Evolutionary conservation across 2,888 invertebrate species (phyloP), one percentile per base, ranked within the genome.

Genomic region (Trichopria drosophilae): DNA sequence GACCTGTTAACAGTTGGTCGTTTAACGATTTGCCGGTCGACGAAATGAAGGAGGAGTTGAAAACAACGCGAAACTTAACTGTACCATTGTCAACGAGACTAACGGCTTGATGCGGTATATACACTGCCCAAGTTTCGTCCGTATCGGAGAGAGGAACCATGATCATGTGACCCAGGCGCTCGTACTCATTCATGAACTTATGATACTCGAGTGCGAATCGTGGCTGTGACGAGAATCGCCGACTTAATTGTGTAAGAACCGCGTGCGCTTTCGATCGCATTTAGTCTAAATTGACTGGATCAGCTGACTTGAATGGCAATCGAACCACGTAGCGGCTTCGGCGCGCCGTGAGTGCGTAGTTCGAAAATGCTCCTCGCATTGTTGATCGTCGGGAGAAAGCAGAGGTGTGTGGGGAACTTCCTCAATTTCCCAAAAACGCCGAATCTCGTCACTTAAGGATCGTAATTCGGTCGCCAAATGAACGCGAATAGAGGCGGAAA

Each of bases 391-490:
- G n/a, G n/a, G n/a, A n/a, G n/a, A n/a, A n/a, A n/a, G n/a, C n/a
- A n/a, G n/a, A n/a, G n/a, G n/a, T n/a, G n/a, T n/a, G n/a, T n/a
- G n/a, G n/a, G n/a, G n/a, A n/a, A n/a, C n/a, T n/a, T n/a, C n/a
- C n/a, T n/a, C n/a, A n/a, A n/a, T n/a, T n/a, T n/a, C 26, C 26
- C 26, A 26, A n/a, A 26, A 26, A 26, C 26, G 26, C n/a, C 26
- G 26, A n/a, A n/a, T n/a, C n/a, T n/a, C n/a, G n/a, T n/a, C n/a
- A n/a, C n/a, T n/a, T n/a, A n/a, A n/a, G n/a, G n/a, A n/a, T n/a
- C n/a, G n/a, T n/a, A n/a, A n/a, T n/a, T n/a, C n/a, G n/a, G n/a
- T n/a, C n/a, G n/a, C n/a, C n/a, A n/a, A n/a, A n/a, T n/a, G n/a
- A n/a, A n/a, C n/a, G n/a, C n/a, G n/a, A n/a, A n/a, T n/a, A n/a